phyloP scores from a whole-genome alignment of 2,888 invertebrate species.

The Pherbina coryleti region DNA sequence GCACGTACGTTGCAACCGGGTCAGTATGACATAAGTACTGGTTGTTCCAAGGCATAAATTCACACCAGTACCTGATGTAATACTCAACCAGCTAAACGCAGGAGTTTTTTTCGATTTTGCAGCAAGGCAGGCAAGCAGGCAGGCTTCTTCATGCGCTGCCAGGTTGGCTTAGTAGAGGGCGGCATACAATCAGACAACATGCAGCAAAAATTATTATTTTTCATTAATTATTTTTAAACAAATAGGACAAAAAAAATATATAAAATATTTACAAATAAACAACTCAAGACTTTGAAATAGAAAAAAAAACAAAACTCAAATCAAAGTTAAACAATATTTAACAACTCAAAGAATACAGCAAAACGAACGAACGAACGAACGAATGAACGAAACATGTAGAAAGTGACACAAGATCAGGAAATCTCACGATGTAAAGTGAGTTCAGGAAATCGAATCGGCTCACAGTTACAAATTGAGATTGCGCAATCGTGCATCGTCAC shows the following conservation, averaged over 20 bases:
- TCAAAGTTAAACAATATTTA: slow-evolving; percentile 1
- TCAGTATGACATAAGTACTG: slow-evolving; percentile 97
- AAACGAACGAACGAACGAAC: slow-evolving; percentile 43
- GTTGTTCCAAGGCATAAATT: slow-evolving; percentile 67
- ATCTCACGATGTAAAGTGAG: slow-evolving; percentile 71
- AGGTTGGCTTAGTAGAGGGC: not conserved
- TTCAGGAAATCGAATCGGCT: slow-evolving; percentile 73
- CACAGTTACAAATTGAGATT: slow-evolving; percentile 99
- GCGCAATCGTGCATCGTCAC: slow-evolving; percentile 74
- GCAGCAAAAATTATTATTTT: not conserved
- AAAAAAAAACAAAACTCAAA: slow-evolving; percentile 16
- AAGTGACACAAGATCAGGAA: slow-evolving; percentile 65
- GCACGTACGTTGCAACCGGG: slow-evolving; percentile 70
- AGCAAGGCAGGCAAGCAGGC: not conserved
- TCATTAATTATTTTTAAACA: not conserved
- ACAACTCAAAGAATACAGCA: slow-evolving; percentile 38
- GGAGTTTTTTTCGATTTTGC: not conserved
- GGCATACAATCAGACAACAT: not conserved
- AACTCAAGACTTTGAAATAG: slow-evolving; percentile 16
- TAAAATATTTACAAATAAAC: slow-evolving; percentile 28
- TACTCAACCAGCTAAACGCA: slow-evolving; percentile 87
- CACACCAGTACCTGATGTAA: slow-evolving; percentile 99
- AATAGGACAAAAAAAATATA: not conserved
- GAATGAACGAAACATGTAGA: slow-evolving; percentile 55
- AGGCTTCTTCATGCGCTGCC: not conserved